Evolutionary conservation across 2,797 vertebrate genomes (phyloP), one percentile per base, ranked within the genome.

Genomic region (Fundulus diaphanus): DNA sequence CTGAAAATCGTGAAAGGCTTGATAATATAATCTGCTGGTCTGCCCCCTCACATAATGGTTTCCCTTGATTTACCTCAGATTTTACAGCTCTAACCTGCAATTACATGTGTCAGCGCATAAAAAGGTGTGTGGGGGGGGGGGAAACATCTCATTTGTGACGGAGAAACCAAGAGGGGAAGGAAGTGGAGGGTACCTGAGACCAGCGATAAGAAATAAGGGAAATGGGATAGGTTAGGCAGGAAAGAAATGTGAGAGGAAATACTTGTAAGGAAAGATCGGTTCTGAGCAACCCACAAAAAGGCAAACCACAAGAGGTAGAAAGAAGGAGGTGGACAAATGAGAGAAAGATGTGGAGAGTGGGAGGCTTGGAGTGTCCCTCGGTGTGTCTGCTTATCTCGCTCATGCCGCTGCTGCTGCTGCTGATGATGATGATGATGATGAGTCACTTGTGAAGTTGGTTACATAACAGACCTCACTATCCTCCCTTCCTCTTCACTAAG

Each of bases 401-500:
- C 86, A 88, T 88, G 80, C 87, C 85, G 63, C 63, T 42, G 37
- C 63, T 67, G 5, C 35, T 40, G 61, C 37, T 65, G 35, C 40
- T 61, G 59, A 49, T 92, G 92, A 93, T 95, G 94, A 95, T 40
- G 90, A 85, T 89, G 91, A 88, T 91, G 92, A 93, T 95, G 94
- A 95, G 91, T 96, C 95, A 96, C 90, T 89, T 90, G 90, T 88
- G 84, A 91, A 92, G 89, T 87, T 84, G 77, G 86, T 96, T 96
- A 92, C 88, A 93, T 95, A 96, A 96, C 91, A 87, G 83, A 86
- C 79, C 84, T 74, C 72, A 81, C 76, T 90, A 85, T 92, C 86
- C 85, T 94, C 85, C 85, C 86, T 94, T 95, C 91, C 92, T 93
- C 92, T 93, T 89, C 89, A 93, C 88, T 90, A 92, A 94, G 93